Evolutionary conservation across 2,113 vertebrate species (phyloP).

Genomic region (rat (Rattus norvegicus)): DNA sequence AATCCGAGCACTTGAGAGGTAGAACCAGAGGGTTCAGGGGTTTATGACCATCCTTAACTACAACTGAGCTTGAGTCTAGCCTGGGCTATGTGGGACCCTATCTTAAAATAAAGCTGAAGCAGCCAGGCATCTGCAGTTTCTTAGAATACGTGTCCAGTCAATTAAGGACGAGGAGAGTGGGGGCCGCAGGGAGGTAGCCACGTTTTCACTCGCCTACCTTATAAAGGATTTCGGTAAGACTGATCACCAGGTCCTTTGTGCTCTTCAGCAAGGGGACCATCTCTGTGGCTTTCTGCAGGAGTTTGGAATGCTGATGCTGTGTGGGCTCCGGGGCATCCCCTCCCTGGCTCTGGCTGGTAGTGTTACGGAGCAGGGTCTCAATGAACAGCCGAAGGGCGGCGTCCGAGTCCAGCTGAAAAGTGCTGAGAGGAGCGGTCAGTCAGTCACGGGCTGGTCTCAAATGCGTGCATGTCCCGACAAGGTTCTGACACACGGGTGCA

Average conservation of each 20-base stretch:
- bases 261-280: conserved; percentile 91
- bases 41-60: neutral
- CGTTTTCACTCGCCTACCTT: conserved; percentile 87
- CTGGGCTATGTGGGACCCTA: neutral
- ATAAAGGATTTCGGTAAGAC: conserved; percentile 90
- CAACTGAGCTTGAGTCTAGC: neutral
- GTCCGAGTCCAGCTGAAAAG: conserved; percentile 92
- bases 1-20: neutral
- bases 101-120: neutral
- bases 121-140: neutral
- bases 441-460: neutral
- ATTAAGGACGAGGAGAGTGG: neutral
- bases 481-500: neutral
- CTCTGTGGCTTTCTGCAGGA: conserved; percentile 88
- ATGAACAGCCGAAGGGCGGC: conserved; percentile 93
- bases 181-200: fast-evolving
- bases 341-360: conserved; percentile 78
- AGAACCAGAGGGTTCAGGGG: neutral
- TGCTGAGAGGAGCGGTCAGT: conserved; percentile 80
- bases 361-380: conserved; percentile 91
- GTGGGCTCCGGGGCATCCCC: neutral
- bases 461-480: fast-evolving
- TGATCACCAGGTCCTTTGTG: conserved; percentile 88
- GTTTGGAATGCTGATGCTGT: conserved; percentile 76
- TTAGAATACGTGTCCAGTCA: neutral